phyloP scores from a whole-genome alignment of 2,113 vertebrate genomes.

The Albula glossodonta region DNA sequence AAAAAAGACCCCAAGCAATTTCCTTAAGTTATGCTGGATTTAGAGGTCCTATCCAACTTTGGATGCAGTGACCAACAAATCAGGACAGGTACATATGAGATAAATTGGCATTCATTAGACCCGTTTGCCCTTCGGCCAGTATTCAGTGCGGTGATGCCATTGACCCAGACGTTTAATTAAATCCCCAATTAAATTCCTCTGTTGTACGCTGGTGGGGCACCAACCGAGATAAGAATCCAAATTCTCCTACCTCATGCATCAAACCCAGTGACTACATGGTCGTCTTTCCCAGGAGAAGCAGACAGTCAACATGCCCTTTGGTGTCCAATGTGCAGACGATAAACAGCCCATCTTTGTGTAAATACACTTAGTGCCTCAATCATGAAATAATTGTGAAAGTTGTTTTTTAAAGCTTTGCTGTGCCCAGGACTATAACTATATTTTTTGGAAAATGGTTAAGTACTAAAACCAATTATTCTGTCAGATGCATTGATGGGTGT shows the following conservation, averaged over 20 bases:
- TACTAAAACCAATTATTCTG: not conserved
- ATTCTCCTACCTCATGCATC: constrained; percentile 17
- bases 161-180: constrained; percentile 52
- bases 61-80: constrained; percentile 9
- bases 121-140: constrained; percentile 39
- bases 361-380: constrained; percentile 29
- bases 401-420: constrained; percentile 11
- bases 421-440: not conserved
- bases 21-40: not conserved
- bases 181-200: constrained; percentile 44
- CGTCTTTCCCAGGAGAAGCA: constrained; percentile 24
- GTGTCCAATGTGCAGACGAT: constrained; percentile 10
- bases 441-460: not conserved
- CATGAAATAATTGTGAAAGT: constrained; percentile 38
- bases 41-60: not conserved
- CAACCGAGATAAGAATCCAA: constrained; percentile 40
- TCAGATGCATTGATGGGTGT: not conserved
- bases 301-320: constrained; percentile 48
- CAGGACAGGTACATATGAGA: constrained; percentile 32
- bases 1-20: not conserved
- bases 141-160: constrained; percentile 42
- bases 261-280: not conserved
- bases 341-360: constrained; percentile 20
- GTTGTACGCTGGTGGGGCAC: constrained; percentile 31
- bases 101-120: constrained; percentile 41